Evolutionary conservation across 2,888 invertebrate species (phyloP), one percentile per base, ranked within the genome.

Genomic region (Tetragonisca angustula): DNA sequence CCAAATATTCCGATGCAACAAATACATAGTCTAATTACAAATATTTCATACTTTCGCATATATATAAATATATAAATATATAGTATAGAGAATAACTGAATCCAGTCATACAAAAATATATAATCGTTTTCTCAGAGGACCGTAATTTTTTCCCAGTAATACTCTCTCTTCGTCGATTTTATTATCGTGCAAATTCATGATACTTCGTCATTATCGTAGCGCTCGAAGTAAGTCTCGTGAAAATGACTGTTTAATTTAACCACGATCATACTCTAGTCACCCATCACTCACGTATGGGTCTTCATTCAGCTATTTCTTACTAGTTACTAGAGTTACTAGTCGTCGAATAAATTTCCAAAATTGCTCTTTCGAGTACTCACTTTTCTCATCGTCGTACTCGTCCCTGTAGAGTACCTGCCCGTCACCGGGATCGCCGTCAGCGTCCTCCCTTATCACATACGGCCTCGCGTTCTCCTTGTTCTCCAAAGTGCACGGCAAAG

Each of bases 391-490:
- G 92, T 95, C 95, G 90, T 97, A 96, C 90, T 97, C 96, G 85
- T 97, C 97, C 90, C 97, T 96, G 95, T 97, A 97, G 88, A 97
- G 96, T 87, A 97, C 96, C 95, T 96, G 93, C 93, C 95, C 92
- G 94, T 95, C 96, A 87, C 95, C 95, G 68, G 96, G 96, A 90
- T 97, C 97, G 90, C 93, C 93, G 83, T 95, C 94, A 65, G 93
- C 92, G 91, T 96, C 96, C 92, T 97, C 96, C 86, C 96, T 95
- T 92, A 96, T 96, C 90, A 96, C 96, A 95, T 97, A 97, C 83
- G 98, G 98, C 90, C 97, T 96, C 74, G 97, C 96, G 93, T 98
- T 98, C 95, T 98, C 98, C 95, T 98, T 98, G 95, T 98, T 98
- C 94, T 98, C 98, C 93, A 96, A 94, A 67, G 97, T 97, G 94